Percentiles rank a stretch among this genome's conserved stretches.
Evolutionary conservation across 2,113 vertebrate species (phyloP).

Genomic region (Bufo gargarizans): DNA sequence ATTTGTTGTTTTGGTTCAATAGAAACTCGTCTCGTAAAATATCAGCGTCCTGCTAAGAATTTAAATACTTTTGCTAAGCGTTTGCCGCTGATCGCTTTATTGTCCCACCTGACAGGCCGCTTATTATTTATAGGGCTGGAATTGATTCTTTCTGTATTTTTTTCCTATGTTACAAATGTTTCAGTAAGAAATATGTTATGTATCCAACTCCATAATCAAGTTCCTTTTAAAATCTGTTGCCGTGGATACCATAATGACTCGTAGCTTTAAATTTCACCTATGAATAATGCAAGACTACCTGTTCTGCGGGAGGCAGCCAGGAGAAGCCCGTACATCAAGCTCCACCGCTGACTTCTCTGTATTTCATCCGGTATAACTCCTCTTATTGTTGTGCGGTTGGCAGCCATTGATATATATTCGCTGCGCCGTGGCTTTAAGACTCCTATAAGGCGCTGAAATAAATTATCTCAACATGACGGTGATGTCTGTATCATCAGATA

Average conservation of each 20-base stretch:
- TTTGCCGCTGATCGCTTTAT: neutral
- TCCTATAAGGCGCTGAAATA: neutral
- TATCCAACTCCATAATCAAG: slow-evolving; percentile 27
- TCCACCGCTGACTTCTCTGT: neutral
- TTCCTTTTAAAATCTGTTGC: slow-evolving; percentile 44
- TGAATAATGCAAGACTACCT: slow-evolving; percentile 52
- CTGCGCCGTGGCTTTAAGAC: neutral
- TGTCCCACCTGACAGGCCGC: neutral
- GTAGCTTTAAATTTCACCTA: slow-evolving; percentile 37
- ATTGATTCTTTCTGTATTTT: neutral
- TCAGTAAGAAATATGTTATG: slow-evolving; percentile 14
- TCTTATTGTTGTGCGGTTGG: neutral
- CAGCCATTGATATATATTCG: slow-evolving; percentile 22
- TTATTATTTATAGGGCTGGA: slow-evolving; percentile 13
- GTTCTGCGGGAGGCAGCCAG: neutral
- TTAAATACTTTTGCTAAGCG: slow-evolving; percentile 18
- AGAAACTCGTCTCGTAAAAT: slow-evolving; percentile 11
- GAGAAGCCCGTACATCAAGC: slow-evolving; percentile 6
- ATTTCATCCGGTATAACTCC: neutral
- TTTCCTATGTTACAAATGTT: slow-evolving; percentile 33
- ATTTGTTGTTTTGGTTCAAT: slow-evolving; percentile 25
- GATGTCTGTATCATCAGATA: neutral
- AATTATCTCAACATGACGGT: neutral
- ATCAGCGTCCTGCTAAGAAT: neutral
- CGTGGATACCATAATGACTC: slow-evolving; percentile 48